Evolutionary conservation across 2,888 invertebrate species (phyloP).

Genomic region (Exocentrus adspersus): DNA sequence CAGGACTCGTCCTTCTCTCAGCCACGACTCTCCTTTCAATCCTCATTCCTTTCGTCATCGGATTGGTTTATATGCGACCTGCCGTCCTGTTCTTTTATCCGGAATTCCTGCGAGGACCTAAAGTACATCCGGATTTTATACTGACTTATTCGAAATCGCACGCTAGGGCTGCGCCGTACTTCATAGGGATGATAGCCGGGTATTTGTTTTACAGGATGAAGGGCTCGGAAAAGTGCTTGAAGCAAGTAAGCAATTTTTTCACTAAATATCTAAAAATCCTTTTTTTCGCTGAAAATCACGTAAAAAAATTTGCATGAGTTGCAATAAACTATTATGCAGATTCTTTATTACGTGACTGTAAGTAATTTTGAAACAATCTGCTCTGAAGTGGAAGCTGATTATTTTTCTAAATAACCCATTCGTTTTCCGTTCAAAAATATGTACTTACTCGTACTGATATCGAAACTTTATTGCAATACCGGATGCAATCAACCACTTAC

Average conservation of each 20-base stretch:
- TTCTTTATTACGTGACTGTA: too few relatives aligned
- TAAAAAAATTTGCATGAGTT: too few relatives aligned
- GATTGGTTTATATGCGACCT: constrained; percentile 63
- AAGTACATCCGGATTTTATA: constrained; percentile 65
- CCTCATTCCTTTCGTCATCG: constrained; percentile 66
- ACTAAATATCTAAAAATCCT: too few relatives aligned
- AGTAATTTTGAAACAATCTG: too few relatives aligned
- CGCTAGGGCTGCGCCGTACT: constrained; percentile 68
- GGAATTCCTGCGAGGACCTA: constrained; percentile 66
- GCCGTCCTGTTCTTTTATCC: constrained; percentile 68
- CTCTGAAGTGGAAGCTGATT: too few relatives aligned
- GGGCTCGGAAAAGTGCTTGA: constrained; percentile 50
- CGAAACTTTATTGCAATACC: too few relatives aligned
- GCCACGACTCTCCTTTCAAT: constrained; percentile 62
- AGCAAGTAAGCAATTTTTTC: constrained; percentile 57
- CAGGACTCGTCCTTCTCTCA: constrained; percentile 60
- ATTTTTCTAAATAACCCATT: too few relatives aligned
- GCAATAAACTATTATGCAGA: too few relatives aligned
- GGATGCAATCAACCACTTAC: too few relatives aligned
- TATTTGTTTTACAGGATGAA: constrained; percentile 62
- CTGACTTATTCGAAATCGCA: constrained; percentile 70
- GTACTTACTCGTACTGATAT: too few relatives aligned
- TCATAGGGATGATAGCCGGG: constrained; percentile 68
- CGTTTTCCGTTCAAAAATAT: too few relatives aligned
- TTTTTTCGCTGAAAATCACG: too few relatives aligned